Evolutionary conservation across 1,140 invertebrate genomes (phyloP).

Genomic region (Drosophila elegans): DNA sequence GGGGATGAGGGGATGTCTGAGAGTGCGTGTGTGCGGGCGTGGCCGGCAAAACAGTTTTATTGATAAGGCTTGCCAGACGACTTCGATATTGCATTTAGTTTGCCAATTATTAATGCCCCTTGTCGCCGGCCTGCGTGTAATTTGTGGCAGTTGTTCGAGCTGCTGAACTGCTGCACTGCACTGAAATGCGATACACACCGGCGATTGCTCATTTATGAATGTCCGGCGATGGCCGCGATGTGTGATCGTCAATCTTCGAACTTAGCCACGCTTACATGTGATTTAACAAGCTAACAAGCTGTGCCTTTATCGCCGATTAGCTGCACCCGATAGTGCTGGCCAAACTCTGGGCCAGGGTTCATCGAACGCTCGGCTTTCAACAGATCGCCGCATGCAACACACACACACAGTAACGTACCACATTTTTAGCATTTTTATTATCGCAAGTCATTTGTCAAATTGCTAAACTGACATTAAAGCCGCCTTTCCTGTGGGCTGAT

Average conservation of each 20-base stretch:
- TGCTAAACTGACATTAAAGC: conserved; percentile 81
- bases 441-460: conserved; percentile 80
- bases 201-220: conserved; percentile 61
- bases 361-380: conserved; percentile 23
- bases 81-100: conserved; percentile 75
- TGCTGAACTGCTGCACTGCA: conserved; percentile 18
- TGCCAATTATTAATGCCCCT: conserved; percentile 78
- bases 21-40: conserved; percentile 79
- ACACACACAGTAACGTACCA: conserved; percentile 40
- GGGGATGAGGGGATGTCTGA: conserved; percentile 1
- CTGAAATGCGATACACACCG: conserved; percentile 66
- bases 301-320: conserved; percentile 69
- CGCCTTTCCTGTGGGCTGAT: conserved; percentile 67
- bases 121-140: conserved; percentile 75
- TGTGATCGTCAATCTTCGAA: conserved; percentile 48
- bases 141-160: conserved; percentile 71
- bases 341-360: conserved; percentile 27
- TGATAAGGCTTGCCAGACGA: conserved; percentile 70
- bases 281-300: conserved; percentile 70
- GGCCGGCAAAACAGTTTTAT: conserved; percentile 70
- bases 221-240: conserved; percentile 59
- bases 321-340: conserved; percentile 38
- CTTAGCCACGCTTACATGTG: conserved; percentile 58
- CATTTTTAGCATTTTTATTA: conserved; percentile 66
- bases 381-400: conserved; percentile 5